phyloP scores from a whole-genome alignment of 2,113 vertebrate genomes.

The Gymnorhina tibicen region DNA sequence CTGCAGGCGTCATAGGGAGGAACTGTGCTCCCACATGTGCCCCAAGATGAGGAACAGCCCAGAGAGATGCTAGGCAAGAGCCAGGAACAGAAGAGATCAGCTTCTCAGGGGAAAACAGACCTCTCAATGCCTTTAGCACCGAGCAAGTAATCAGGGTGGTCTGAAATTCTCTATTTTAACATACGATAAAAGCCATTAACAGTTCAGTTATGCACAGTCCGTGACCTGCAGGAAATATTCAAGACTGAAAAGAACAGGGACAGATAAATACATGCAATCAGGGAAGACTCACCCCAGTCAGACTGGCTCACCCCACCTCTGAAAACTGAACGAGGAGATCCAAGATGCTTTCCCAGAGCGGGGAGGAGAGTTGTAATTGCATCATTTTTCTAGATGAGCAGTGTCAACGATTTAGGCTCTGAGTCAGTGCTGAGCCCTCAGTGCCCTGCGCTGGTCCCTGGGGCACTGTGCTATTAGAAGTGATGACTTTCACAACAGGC shows the following conservation, averaged over 20 bases:
- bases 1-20: not conserved
- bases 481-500: conserved; percentile 30
- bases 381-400: not conserved
- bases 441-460: not conserved
- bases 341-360: not conserved
- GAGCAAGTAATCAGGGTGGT: not conserved
- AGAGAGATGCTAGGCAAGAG: not conserved
- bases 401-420: not conserved
- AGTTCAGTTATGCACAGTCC: not conserved
- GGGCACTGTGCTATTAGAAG: not conserved
- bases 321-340: not conserved
- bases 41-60: not conserved
- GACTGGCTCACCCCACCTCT: not conserved
- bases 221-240: not conserved
- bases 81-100: not conserved
- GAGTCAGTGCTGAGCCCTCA: conserved; percentile 6
- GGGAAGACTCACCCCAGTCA: not conserved
- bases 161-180: not conserved
- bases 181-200: not conserved
- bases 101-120: not conserved
- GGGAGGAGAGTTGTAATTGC: not conserved
- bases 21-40: not conserved
- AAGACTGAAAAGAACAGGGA: not conserved
- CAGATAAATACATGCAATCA: rapidly evolving
- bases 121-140: not conserved